Evolutionary conservation across 2,888 invertebrate species (phyloP).

Genomic region (Polymixis flavicincta): DNA sequence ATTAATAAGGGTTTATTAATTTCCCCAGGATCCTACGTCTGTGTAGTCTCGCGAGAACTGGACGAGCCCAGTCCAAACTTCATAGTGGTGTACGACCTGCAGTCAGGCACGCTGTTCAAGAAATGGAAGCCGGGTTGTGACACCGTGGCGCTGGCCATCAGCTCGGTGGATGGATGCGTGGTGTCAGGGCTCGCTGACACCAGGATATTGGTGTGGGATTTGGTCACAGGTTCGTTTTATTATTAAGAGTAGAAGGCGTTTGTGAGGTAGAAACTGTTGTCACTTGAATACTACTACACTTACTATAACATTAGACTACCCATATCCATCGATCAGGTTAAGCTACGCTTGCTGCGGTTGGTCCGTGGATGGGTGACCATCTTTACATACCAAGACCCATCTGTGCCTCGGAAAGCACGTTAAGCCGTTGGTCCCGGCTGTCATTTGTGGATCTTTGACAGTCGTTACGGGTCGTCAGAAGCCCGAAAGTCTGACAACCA

Average conservation of each 20-base stretch:
- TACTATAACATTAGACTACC: too few relatives aligned
- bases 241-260: neutral
- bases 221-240: conserved; percentile 92
- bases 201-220: conserved; percentile 96
- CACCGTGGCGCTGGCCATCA: conserved; percentile 96
- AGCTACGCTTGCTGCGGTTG: too few relatives aligned
- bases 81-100: conserved; percentile 97
- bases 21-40: conserved; percentile 92
- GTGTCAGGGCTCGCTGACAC: conserved; percentile 96
- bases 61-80: conserved; percentile 96
- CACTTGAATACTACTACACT: too few relatives aligned
- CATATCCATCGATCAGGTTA: too few relatives aligned
- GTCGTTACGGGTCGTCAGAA: too few relatives aligned
- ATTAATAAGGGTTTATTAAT: too few relatives aligned
- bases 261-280: neutral
- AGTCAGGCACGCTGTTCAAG: conserved; percentile 97
- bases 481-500: too few relatives aligned
- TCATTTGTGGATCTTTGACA: too few relatives aligned
- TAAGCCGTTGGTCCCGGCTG: too few relatives aligned
- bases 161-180: conserved; percentile 95
- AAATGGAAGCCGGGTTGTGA: conserved; percentile 97
- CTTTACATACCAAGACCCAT: too few relatives aligned
- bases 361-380: too few relatives aligned
- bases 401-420: too few relatives aligned
- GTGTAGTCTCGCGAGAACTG: conserved; percentile 91